phyloP scores from a whole-genome alignment of 1,140 invertebrate species.

The Pseudomyrmex cubaensis region DNA sequence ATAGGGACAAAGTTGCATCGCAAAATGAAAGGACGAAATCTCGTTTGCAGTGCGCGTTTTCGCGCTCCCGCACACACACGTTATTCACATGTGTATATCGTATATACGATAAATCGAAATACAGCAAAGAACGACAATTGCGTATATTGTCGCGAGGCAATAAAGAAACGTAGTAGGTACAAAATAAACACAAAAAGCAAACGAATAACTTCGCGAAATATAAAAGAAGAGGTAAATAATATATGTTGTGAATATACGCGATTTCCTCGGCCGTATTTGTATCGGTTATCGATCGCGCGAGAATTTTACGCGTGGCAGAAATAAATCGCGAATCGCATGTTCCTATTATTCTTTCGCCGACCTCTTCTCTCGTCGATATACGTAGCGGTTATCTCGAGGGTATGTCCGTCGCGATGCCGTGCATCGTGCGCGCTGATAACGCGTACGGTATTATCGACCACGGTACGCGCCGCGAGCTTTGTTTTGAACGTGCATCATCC shows the following conservation, averaged over 20 bases:
- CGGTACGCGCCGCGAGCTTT: slow-evolving; percentile 48
- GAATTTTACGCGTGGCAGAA: neutral
- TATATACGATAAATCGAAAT: neutral
- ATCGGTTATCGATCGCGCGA: neutral
- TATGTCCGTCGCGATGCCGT: slow-evolving; percentile 28
- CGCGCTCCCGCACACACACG: neutral
- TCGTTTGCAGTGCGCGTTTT: neutral
- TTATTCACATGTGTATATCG: neutral
- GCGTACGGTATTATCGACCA: slow-evolving; percentile 69
- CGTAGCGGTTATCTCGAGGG: slow-evolving; percentile 23
- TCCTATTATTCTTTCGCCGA: neutral
- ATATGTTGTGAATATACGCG: neutral
- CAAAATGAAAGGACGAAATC: neutral
- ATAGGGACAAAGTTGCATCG: slow-evolving; percentile 4
- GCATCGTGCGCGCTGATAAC: slow-evolving; percentile 64
- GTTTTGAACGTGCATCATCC: slow-evolving; percentile 64
- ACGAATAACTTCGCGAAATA: neutral
- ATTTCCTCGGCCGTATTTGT: neutral
- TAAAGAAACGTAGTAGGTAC: neutral
- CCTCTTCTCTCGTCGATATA: neutral
- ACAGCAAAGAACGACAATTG: neutral
- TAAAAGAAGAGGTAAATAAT: neutral
- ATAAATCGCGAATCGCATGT: neutral
- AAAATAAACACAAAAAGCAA: neutral
- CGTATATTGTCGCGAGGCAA: neutral